These are phyloP conservation scores for Poeciliopsis infans DNA, from an alignment of 2,797 vertebrate genomes.

Conservation along the genomic window DNA sequence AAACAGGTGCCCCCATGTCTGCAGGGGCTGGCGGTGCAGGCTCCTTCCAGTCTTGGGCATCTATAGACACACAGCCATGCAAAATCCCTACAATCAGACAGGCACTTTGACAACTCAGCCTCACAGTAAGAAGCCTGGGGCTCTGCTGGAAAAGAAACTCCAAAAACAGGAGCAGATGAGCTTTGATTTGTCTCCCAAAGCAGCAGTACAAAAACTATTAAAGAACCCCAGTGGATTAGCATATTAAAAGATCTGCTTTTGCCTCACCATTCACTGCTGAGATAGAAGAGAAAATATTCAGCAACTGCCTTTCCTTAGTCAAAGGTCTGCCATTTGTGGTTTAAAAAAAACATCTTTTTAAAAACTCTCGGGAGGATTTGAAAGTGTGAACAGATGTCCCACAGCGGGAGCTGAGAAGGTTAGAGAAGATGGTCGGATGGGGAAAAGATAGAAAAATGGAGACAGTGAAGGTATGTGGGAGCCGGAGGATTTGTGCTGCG, in stretches of 20 bases:
- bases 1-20: slow-evolving; percentile 92
- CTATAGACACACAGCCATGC: slow-evolving; percentile 72
- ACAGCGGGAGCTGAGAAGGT: slow-evolving; percentile 57
- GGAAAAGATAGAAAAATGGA: slow-evolving; percentile 31
- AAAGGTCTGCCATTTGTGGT: slow-evolving; percentile 60
- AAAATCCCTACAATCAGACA: slow-evolving; percentile 53
- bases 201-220: slow-evolving; percentile 56
- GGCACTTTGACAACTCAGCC: slow-evolving; percentile 56
- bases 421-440: slow-evolving; percentile 60
- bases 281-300: slow-evolving; percentile 52
- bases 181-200: slow-evolving; percentile 54
- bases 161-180: slow-evolving; percentile 56
- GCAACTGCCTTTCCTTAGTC: slow-evolving; percentile 48
- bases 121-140: slow-evolving; percentile 39
- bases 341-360: slow-evolving; percentile 60
- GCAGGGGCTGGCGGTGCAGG: slow-evolving; percentile 88
- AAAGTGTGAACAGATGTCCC: slow-evolving; percentile 70
- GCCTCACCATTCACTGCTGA: slow-evolving; percentile 62
- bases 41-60: slow-evolving; percentile 93
- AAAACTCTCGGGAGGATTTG: slow-evolving; percentile 39
- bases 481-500: slow-evolving; percentile 28
- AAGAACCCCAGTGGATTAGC: slow-evolving; percentile 70
- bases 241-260: slow-evolving; percentile 77
- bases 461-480: background rate
- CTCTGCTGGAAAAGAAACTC: slow-evolving; percentile 31